Percentiles rank a stretch among this genome's conserved stretches.
Conservation (phyloP, 2,113 vertebrate species). For the Oenanthe melanoleuca region DNA sequence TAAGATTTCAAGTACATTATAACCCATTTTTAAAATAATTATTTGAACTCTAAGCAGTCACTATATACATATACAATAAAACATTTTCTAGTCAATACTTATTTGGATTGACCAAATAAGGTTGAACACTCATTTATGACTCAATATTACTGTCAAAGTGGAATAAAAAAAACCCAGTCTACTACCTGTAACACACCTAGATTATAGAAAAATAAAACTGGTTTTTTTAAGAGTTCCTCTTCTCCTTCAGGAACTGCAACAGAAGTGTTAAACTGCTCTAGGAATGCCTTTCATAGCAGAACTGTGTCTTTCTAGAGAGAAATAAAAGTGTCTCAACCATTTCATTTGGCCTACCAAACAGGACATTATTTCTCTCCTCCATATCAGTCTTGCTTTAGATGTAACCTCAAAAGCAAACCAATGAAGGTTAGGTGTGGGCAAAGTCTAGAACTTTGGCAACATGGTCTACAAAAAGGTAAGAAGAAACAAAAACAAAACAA, state of each 20-base stretch:
- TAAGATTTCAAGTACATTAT: slow-evolving; percentile 18
- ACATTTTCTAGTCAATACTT: not conserved
- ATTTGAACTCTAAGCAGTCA: slow-evolving; percentile 10
- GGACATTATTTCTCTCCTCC: not conserved
- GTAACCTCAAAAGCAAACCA: slow-evolving; percentile 22
- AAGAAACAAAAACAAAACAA: not conserved
- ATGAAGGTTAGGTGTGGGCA: not conserved
- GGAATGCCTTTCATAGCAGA: slow-evolving; percentile 34
- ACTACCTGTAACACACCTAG: not conserved
- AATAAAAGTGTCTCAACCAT: not conserved
- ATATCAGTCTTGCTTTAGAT: slow-evolving; percentile 36
- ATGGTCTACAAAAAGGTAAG: not conserved
- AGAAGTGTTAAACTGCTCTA: slow-evolving; percentile 6
- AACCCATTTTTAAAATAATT: slow-evolving; percentile 1
- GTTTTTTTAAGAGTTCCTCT: not conserved
- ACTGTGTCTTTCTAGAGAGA: not conserved
- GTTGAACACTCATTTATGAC: slow-evolving; percentile 5
- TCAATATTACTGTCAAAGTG: not conserved
- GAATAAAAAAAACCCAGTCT: not conserved
- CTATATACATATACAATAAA: slow-evolving; percentile 30
- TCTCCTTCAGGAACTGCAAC: not conserved
- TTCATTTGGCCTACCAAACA: not conserved
- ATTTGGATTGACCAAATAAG: slow-evolving; percentile 23
- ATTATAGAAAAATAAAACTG: slow-evolving; percentile 41
- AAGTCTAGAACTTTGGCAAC: slow-evolving; percentile 24